These are phyloP conservation scores for Isichthys henryi DNA, from an alignment of 2,113 vertebrate species.

Conservation along the genomic window DNA sequence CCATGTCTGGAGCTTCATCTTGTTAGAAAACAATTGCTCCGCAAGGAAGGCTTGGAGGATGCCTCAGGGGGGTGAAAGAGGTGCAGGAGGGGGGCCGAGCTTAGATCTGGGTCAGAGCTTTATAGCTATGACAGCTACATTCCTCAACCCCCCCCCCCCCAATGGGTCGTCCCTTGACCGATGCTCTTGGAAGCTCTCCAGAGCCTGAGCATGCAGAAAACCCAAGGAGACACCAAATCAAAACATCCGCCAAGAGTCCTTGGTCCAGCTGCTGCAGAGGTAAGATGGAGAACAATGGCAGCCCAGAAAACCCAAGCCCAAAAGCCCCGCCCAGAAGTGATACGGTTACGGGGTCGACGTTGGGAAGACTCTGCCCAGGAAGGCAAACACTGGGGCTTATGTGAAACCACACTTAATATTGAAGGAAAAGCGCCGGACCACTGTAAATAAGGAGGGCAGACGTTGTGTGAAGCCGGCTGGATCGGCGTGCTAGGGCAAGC, in stretches of 20 bases:
- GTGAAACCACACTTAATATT: background rate
- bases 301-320: background rate
- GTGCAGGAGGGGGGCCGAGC: background rate
- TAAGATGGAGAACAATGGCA: background rate
- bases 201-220: conserved; percentile 3
- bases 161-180: background rate
- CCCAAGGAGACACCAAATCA: background rate
- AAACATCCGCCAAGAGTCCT: background rate
- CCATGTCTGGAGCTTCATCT: conserved; percentile 25
- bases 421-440: background rate
- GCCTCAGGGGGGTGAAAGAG: conserved; percentile 38
- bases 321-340: background rate
- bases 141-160: background rate
- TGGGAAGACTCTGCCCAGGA: background rate
- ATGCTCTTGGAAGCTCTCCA: background rate
- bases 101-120: background rate
- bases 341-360: background rate
- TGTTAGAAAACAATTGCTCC: conserved; percentile 53
- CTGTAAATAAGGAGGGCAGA: background rate
- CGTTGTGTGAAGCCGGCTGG: background rate
- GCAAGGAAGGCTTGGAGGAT: conserved; percentile 45
- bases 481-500: background rate
- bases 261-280: background rate
- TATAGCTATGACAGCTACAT: background rate
- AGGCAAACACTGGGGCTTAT: background rate